Percentiles rank a stretch among this genome's conserved stretches.
Evolutionary conservation across 2,797 vertebrate genomes (phyloP).

Genomic region (Gymnoscopelus microlampas): DNA sequence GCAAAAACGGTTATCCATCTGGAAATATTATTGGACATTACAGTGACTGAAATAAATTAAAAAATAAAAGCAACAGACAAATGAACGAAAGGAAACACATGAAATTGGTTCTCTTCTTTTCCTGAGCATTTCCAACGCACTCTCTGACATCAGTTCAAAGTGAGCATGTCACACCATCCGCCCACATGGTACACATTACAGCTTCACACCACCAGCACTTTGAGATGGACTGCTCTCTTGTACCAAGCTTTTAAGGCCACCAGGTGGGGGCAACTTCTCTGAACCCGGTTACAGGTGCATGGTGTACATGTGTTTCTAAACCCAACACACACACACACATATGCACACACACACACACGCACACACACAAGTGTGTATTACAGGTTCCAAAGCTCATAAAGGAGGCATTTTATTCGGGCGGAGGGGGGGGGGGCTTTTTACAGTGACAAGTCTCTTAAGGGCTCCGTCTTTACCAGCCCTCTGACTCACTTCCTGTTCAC

Average conservation of each 20-base stretch:
- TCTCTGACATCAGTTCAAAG: conserved; percentile 49
- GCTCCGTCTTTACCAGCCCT: conserved; percentile 23
- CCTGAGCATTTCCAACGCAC: conserved; percentile 70
- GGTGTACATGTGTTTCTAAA: conserved; percentile 16
- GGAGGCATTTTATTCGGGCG: conserved; percentile 51
- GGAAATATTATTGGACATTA: background rate
- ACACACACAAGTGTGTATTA: conserved; percentile 44
- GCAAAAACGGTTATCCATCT: too few relatives aligned
- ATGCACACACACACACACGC: conserved; percentile 46
- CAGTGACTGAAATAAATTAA: conserved; percentile 20
- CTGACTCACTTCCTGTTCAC: background rate
- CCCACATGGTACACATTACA: conserved; percentile 31
- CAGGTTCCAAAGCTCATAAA: conserved; percentile 61
- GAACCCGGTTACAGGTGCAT: conserved; percentile 40
- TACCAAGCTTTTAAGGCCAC: conserved; percentile 70
- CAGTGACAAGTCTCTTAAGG: conserved; percentile 41
- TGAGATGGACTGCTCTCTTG: conserved; percentile 43
- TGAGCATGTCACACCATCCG: conserved; percentile 34
- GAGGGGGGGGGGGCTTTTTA: background rate
- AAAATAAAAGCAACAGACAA: conserved; percentile 46
- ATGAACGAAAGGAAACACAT: conserved; percentile 48
- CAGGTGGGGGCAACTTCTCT: conserved; percentile 44
- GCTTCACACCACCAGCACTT: conserved; percentile 40
- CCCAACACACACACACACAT: background rate
- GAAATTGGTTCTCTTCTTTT: conserved; percentile 60